Base-by-base conservation (phyloP, 2,888 invertebrate genomes). In the Synanthedon vespiformis region DNA sequence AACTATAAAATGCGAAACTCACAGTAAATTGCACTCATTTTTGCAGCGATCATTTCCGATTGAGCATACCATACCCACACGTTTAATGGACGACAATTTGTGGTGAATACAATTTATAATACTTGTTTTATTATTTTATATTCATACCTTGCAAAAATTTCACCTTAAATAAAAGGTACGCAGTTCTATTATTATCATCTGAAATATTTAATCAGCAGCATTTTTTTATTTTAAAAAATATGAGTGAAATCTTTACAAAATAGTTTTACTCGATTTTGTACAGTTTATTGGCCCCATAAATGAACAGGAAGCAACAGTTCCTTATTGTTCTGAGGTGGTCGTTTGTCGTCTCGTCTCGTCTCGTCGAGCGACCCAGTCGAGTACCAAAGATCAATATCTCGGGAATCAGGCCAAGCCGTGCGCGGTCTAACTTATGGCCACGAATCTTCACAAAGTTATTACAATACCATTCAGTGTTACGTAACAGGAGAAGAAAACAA, bases 21-120 rank as follows among this genome's bases (percentile, higher is more conserved):
- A 66, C 67, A 67, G 72, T 75, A 77, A 83, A 85, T 83, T 80
- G 81, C 76, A 72, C 76, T 77, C 79, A 78, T 81, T 79, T 78
- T 71, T 74, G 77, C 77, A 81, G 76, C 79, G 81, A 83, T 81
- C 79, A 77, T 67, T 82, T 84, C 82, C 82, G 82, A 81, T 83
- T 82, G 80, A 77, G 74, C 68, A 69, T n/a, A 44, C 14, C 8
- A 44, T 44, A 44, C 8, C 14, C 44, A 13, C 14, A 13, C 44
- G 14, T 44, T 44, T 44, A 12, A 44, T 44, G 44, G 14, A 13
- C 12, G 44, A n/a, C n/a, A n/a, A 44, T 44, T 44, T 44, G 44
- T 44, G 44, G 12, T 44, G n/a, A 44, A 44, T 44, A 13, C 13
- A 44, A 13, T 44, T 44, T 4, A 44, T 13, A 13, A 44, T 44